Evolutionary conservation across 2,797 vertebrate species (phyloP), one percentile per base, ranked within the genome.

Genomic region (Mus caroli): DNA sequence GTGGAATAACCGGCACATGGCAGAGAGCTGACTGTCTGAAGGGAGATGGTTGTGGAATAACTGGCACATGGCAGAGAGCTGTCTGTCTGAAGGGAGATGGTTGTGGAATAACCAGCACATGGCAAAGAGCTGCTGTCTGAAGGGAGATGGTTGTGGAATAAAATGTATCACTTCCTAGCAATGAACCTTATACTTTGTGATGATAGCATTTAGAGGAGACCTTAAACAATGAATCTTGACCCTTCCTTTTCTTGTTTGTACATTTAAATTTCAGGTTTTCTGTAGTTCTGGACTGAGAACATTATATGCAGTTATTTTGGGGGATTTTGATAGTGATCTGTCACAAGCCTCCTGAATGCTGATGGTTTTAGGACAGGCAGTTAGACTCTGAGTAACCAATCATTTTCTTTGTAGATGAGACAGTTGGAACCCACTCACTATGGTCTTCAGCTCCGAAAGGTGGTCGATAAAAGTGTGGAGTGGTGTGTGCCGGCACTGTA

Each of bases 341-440:
- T 76, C 24, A 58, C 52, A n/a, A 79, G 10, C 19, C 43, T 76
- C 9, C 50, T 69, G 71, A 75, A 43, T 34, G n/a, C 0, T 14
- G 79, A 50, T 50, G 69, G 8, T 71, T 95, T 89, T 94, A 64
- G 88, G 75, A 96, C 97, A 91, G 91, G 92, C 83, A 69, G 67
- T 93, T 22, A 64, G 93, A 90, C 86, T 87, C 58, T 56, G 92
- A 95, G 77, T 52, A 10, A 0, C 84, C 85, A 69, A 5, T 95
- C 31, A 2, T 77, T 95, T 96, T 94, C 85, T 90, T 96, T 92
- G 0, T 52, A 99, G 99, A 99, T 99, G 98, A 99, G 99, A 94
- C 99, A 99, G 84, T 97, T 99, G 98, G 99, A 99, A 82, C 98
- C 98, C 28, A 98, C 97, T 94, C 97, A 98, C 96, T 99, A 99